Evolutionary conservation across 2,797 vertebrate species (phyloP).

Genomic region (Hapalemur alaotrensis): DNA sequence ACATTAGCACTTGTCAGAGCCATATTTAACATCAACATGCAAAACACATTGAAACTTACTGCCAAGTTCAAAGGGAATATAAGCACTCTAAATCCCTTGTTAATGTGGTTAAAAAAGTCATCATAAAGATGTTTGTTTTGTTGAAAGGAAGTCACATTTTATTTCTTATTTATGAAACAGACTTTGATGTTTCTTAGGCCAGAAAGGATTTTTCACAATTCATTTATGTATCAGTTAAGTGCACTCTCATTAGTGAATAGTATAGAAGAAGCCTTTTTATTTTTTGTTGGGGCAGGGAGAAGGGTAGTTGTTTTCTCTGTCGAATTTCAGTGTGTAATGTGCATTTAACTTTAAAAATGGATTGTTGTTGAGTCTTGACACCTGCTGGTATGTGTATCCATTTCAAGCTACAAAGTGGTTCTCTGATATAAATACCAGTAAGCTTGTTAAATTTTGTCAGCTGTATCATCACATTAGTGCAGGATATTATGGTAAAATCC

Average conservation of each 20-base stretch:
- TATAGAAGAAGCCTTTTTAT: conserved; percentile 10
- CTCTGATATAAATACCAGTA: conserved; percentile 80
- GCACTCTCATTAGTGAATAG: conserved; percentile 42
- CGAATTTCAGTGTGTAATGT: conserved; percentile 78
- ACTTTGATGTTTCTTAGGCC: conserved; percentile 72
- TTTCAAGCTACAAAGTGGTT: conserved; percentile 80
- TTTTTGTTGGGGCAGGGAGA: no score
- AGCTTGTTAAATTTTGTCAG: conserved; percentile 78
- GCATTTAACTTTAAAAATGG: conserved; percentile 75
- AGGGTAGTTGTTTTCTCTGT: conserved; percentile 58
- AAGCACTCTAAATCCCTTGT: conserved; percentile 51
- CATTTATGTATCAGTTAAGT: conserved; percentile 58
- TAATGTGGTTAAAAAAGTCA: conserved; percentile 55
- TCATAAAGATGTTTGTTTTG: conserved; percentile 67
- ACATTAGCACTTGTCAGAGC: conserved; percentile 60
- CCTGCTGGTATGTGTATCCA: conserved; percentile 78
- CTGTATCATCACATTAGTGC: conserved; percentile 61
- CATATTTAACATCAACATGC: conserved; percentile 58
- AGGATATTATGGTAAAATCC: conserved; percentile 59
- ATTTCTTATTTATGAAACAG: conserved; percentile 65
- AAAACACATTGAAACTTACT: conserved; percentile 67
- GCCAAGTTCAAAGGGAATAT: conserved; percentile 69
- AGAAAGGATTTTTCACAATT: conserved; percentile 25
- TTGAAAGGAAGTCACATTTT: conserved; percentile 60
- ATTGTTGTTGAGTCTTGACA: conserved; percentile 76